Base-by-base conservation (phyloP, 2,888 invertebrate genomes). In the Deilephila porcellus region DNA sequence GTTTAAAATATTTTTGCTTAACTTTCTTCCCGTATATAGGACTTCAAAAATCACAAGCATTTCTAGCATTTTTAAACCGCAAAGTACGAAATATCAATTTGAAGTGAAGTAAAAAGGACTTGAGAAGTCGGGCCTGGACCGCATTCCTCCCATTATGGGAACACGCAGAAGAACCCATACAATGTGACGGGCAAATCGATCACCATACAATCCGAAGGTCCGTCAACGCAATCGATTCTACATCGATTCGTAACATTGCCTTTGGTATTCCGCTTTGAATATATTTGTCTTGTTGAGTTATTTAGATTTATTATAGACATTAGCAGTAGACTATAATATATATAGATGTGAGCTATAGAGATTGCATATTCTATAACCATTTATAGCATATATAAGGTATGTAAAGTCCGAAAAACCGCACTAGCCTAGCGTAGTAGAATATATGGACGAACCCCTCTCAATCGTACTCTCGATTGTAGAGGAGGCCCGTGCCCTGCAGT, bases 181-280 rank as follows among this genome's bases (percentile, higher is more conserved):
- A 56, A 56, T 63, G 20, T 63, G 32, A 53, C 56, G 59, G 20
- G 32, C 32, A 34, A 67, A 71, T 71, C 70, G 32, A 71, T 71
- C 70, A 53, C 32, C 56, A 59, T 71, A 71, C 59, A 71, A 67
- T 67, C 52, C 64, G 14, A 67, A 3, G 56, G 19, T 56, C 20
- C 67, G 64, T 64, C 64, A 6, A 4, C n/a, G 45, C 25, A 20
- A 67, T 67, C 67, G 45, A 73, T 73, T 74, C 56, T 67, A 45
- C 53, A 70, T 52, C 67, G 45, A 60, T 64, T 73, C 71, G 67
- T 73, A 71, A 62, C 56, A 56, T 74, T 75, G 74, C 62, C 20
- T 67, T 45, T 56, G 20, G 67, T 52, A 67, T 67, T 52, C 29
- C 14, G 67, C 45, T 67, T 67, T 52, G 67, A 67, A 67, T 67